A percentile compares a stretch with the other conserved stretches of the same genome.
Conservation (phyloP, 2,888 invertebrate genomes). For the Orthonychiurus folsomi region DNA sequence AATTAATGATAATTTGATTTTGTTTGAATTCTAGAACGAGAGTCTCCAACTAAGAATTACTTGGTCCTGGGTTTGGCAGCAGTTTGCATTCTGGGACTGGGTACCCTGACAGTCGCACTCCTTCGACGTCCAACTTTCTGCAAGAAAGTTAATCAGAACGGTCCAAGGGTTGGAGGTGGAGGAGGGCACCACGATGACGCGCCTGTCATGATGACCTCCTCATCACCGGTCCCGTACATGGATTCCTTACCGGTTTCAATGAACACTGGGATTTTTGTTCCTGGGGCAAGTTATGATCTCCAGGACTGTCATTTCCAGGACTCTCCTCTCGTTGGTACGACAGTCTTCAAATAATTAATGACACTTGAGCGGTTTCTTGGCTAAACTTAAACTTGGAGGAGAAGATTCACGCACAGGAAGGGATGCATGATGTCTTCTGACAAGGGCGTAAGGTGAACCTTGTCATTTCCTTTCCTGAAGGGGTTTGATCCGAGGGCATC, state of each 20-base stretch:
- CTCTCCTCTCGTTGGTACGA: conserved; percentile 37
- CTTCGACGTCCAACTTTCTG: conserved; percentile 38
- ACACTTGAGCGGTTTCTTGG: conserved; percentile 27
- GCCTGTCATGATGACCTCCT: conserved; percentile 14
- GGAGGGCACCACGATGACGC: not conserved
- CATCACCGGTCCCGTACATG: conserved; percentile 7
- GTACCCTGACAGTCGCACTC: conserved; percentile 33
- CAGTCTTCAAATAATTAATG: conserved; percentile 38
- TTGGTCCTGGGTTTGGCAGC: conserved; percentile 34
- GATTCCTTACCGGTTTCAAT: conserved; percentile 38
- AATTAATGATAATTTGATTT: not conserved
- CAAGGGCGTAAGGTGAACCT: too few species aligned
- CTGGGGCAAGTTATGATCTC: conserved; percentile 35
- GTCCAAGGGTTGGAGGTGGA: conserved; percentile 5
- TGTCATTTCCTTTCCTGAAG: too few species aligned
- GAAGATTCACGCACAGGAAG: too few species aligned
- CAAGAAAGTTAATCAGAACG: conserved; percentile 24
- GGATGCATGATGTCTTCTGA: too few species aligned
- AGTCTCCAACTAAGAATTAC: conserved; percentile 34
- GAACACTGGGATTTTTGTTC: conserved; percentile 40
- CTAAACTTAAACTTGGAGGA: conserved; percentile 31
- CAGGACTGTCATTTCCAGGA: conserved; percentile 40
- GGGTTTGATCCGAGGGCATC: too few species aligned
- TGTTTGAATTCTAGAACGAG: conserved; percentile 23
- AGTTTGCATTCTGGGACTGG: conserved; percentile 36